Percentiles rank a stretch among this genome's conserved stretches.
phyloP scores from a whole-genome alignment of 1,140 invertebrate species.

The Caerostris darwini region DNA sequence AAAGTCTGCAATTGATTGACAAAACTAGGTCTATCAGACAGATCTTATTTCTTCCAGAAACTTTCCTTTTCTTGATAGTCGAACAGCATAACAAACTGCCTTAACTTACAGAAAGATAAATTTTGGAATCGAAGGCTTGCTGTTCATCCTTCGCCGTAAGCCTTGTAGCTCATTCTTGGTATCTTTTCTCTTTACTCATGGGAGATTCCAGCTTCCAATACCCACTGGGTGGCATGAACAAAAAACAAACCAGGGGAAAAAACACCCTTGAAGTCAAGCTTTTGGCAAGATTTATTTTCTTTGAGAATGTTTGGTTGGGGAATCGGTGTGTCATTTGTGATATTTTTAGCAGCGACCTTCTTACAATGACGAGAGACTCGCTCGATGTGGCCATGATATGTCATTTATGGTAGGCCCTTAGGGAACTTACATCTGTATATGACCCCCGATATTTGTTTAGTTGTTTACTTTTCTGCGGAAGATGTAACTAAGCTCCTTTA shows the following conservation, averaged over 20 bases:
- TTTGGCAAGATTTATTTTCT: slow-evolving; percentile 77
- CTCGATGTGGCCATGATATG: slow-evolving; percentile 73
- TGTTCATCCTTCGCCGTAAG: slow-evolving; percentile 56
- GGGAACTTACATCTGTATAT: slow-evolving; percentile 51
- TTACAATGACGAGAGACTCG: slow-evolving; percentile 46
- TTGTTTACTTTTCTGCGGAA: slow-evolving; percentile 53
- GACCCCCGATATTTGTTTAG: slow-evolving; percentile 34
- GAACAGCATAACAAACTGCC: slow-evolving; percentile 64
- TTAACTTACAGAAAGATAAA: slow-evolving; percentile 72
- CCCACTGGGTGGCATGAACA: slow-evolving; percentile 49
- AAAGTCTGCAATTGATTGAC: background rate
- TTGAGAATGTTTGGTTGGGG: slow-evolving; percentile 63
- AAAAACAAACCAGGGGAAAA: slow-evolving; percentile 26
- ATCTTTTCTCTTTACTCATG: slow-evolving; percentile 63
- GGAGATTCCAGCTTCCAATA: slow-evolving; percentile 60
- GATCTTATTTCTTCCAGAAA: slow-evolving; percentile 44
- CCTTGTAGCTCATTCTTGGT: slow-evolving; percentile 53
- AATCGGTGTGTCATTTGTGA: slow-evolving; percentile 71
- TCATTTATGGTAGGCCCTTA: slow-evolving; percentile 67
- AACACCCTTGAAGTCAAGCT: slow-evolving; percentile 69
- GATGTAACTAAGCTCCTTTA: slow-evolving; percentile 36
- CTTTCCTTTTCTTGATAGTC: slow-evolving; percentile 33
- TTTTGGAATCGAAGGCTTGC: slow-evolving; percentile 57
- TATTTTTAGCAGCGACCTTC: slow-evolving; percentile 70
- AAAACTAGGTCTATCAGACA: slow-evolving; percentile 6